These are phyloP conservation scores for Cervus canadensis DNA, from an alignment of 2,113 vertebrate species.

Conservation along the genomic window DNA sequence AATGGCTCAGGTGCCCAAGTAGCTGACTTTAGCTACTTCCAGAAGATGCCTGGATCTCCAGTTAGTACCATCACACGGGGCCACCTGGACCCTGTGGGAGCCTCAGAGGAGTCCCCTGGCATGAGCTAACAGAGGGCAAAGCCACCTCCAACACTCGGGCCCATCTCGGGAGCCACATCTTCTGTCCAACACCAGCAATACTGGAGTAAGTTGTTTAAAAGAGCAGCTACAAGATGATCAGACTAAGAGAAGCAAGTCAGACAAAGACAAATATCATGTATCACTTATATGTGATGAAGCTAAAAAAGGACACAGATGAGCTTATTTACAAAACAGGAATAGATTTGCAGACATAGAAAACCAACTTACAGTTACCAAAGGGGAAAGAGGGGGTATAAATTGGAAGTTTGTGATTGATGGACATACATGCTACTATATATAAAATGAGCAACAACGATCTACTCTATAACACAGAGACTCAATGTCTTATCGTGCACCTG, in stretches of 20 bases:
- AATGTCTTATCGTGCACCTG: background rate
- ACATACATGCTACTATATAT: background rate
- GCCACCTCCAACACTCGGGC: rapidly evolving
- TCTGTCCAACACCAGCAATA: rapidly evolving
- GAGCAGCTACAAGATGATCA: background rate
- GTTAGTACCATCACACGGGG: rapidly evolving
- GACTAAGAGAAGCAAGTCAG: background rate
- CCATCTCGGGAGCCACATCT: no score
- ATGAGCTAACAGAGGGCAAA: background rate
- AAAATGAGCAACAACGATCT: background rate
- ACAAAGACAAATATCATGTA: background rate
- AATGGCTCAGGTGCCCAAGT: background rate
- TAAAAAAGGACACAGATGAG: background rate
- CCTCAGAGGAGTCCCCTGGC: background rate
- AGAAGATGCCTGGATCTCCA: background rate
- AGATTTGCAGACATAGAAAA: background rate
- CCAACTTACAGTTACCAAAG: background rate
- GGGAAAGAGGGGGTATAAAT: background rate
- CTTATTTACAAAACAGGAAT: background rate
- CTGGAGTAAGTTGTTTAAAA: background rate
- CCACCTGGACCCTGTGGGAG: rapidly evolving
- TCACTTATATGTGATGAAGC: background rate
- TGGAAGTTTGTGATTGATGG: background rate
- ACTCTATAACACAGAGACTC: background rate
- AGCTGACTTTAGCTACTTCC: background rate